Evolutionary conservation across 2,888 invertebrate genomes (phyloP).

Genomic region (Phasia obesa): DNA sequence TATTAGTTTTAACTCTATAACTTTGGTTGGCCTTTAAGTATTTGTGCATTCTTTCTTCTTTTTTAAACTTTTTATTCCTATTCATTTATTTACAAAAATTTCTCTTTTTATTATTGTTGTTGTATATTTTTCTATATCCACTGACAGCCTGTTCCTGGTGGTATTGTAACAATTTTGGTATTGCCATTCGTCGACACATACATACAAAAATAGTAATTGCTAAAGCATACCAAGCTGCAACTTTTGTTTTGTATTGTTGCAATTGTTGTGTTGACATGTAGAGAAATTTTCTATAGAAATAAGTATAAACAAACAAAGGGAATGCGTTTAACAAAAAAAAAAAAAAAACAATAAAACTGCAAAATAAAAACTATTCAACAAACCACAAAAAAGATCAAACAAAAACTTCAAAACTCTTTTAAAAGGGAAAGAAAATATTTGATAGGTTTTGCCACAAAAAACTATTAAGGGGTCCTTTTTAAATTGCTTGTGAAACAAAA

Average conservation of each 20-base stretch:
- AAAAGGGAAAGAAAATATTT: slow-evolving; percentile 9
- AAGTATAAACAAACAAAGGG: slow-evolving; percentile 30
- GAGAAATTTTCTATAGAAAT: slow-evolving; percentile 38
- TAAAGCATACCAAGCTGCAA: slow-evolving; percentile 7
- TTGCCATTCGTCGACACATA: slow-evolving; percentile 32
- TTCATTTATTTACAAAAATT: slow-evolving; percentile 31
- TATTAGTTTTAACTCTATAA: slow-evolving; percentile 35
- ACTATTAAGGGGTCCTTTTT: not conserved
- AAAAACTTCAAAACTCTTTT: not conserved
- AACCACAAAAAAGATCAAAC: slow-evolving; percentile 17
- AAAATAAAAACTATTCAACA: slow-evolving; percentile 28
- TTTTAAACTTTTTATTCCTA: slow-evolving; percentile 4
- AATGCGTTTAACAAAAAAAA: not conserved
- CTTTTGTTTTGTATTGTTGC: slow-evolving; percentile 54
- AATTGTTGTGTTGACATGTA: slow-evolving; percentile 55
- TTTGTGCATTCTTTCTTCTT: not conserved
- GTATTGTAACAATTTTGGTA: slow-evolving; percentile 65
- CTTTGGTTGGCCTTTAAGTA: slow-evolving; percentile 23
- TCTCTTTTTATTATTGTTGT: not conserved
- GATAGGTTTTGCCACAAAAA: slow-evolving; percentile 3
- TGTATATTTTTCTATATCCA: slow-evolving; percentile 14
- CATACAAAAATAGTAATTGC: not conserved
- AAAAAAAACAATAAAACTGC: not conserved
- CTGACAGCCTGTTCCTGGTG: slow-evolving; percentile 67
- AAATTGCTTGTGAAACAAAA: slow-evolving; percentile 1